phyloP scores from a whole-genome alignment of 2,888 invertebrate genomes.

The Physocephala rufipes region DNA sequence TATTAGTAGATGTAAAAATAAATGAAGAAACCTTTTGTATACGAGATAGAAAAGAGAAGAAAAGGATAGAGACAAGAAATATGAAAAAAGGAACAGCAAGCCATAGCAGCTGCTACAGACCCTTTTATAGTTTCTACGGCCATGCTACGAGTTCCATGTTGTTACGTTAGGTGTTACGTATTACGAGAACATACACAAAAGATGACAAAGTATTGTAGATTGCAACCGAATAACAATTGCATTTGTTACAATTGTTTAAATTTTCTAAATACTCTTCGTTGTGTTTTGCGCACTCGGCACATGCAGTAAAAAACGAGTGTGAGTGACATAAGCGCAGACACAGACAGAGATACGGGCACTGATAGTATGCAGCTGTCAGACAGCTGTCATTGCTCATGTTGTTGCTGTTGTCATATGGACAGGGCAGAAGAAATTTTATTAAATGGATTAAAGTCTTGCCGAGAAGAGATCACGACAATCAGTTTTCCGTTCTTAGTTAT shows the following conservation, averaged over 20 bases:
- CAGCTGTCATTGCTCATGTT: slow-evolving; percentile 1
- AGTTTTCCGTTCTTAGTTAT: too few species aligned
- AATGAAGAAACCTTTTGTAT: background rate
- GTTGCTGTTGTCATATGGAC: background rate
- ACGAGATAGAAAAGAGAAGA: too few species aligned
- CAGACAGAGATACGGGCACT: too few species aligned
- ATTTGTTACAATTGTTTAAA: slow-evolving; percentile 27
- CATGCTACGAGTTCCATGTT: background rate
- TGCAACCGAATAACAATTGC: slow-evolving; percentile 21
- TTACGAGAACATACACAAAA: background rate
- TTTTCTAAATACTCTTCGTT: background rate
- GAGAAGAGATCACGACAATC: too few species aligned
- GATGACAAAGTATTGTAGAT: background rate
- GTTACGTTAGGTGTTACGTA: slow-evolving; percentile 3
- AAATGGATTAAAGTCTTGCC: too few species aligned
- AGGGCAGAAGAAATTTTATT: too few species aligned
- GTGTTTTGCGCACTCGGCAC: background rate
- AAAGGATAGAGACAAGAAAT: too few species aligned
- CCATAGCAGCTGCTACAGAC: background rate
- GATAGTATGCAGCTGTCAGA: background rate
- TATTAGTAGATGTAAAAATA: background rate
- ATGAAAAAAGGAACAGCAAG: background rate
- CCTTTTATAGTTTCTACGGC: too few species aligned
- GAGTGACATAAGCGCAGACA: background rate
- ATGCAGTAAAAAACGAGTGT: background rate